Base-by-base conservation (phyloP, 2,888 invertebrate genomes). In the Lochmaea capreae region DNA sequence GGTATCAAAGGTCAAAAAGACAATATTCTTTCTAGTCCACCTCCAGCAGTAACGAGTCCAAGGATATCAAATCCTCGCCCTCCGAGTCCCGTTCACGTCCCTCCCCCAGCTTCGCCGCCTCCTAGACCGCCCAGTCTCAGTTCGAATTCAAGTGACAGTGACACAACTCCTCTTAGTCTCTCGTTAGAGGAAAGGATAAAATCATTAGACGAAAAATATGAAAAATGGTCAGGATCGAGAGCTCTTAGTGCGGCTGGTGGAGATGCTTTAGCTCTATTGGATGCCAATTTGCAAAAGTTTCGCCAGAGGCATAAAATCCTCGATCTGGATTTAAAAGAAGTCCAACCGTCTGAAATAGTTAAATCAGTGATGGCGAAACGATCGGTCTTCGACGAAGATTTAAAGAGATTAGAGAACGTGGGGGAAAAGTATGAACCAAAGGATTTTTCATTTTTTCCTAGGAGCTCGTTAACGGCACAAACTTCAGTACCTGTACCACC, bases 301-400 rank as follows among this genome's bases (percentile, higher is more conserved):
- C 52, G 90, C 90, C 83, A 89, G 89, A 89, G 92, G 22, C 94
- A 94, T 83, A 93, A 94, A 81, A 89, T 95, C 70, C 90, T 95
- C 58, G 95, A 95, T 81, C 89, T 95, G 74, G 94, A 95, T 84
- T 90, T 81, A 62, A 82, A 81, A 67, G 82, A 83, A 67, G 83
- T 95, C 74, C 95, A 97, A 85, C 97, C 97, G 0, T 97, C 97
- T 33, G 97, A 97, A 82, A 97, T 98, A 82, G 95, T 97, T 54
- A 95, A 96, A 83, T 95, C 96, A 33, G 91, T 98, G 81, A 90
- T 98, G 83, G 96, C 97, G 6, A 96, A 96, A 86, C 93, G 95
- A 77, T 97, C 97, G 67, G 96, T 98, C 69, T 98, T 98, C 87
- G 98, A 98, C 86, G 98, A 98, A 86, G 98, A 98, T 86, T 92